These are phyloP conservation scores for Lycorma delicatula DNA, from an alignment of 1,140 invertebrate species.

Conservation along the genomic window DNA sequence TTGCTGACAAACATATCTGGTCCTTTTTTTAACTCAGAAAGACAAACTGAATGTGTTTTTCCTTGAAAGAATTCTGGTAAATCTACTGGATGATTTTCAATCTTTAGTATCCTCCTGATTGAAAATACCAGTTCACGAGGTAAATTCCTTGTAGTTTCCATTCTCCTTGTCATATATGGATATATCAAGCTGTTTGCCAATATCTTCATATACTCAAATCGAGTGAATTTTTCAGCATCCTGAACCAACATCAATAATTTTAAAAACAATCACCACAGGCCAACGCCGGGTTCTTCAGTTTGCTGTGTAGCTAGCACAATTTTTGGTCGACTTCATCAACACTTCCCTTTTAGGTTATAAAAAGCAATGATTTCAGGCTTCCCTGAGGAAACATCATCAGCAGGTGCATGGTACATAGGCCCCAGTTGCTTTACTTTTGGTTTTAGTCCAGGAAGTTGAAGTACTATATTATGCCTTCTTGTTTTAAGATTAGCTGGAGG, in stretches of 20 bases:
- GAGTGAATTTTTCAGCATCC: no score
- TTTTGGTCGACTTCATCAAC: conserved; percentile 33
- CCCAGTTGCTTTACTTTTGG: neutral
- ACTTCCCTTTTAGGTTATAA: conserved; percentile 40
- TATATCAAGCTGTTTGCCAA: no score
- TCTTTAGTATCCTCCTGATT: neutral
- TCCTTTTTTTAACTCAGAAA: neutral
- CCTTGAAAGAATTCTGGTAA: neutral
- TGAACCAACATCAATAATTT: no score
- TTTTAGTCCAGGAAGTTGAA: conserved; percentile 4
- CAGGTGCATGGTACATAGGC: neutral
- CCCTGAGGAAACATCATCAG: neutral
- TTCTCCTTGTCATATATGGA: conserved; percentile 16
- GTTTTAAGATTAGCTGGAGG: neutral
- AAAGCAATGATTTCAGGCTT: conserved; percentile 26
- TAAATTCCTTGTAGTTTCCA: conserved; percentile 4
- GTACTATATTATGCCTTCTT: conserved; percentile 4
- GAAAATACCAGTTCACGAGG: neutral
- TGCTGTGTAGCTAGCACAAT: conserved; percentile 20
- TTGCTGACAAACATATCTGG: neutral
- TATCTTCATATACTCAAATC: no score
- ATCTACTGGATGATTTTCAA: no score
- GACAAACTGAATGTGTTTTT: conserved; percentile 4
- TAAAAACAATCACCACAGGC: no score
- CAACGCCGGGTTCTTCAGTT: neutral